phyloP scores from a whole-genome alignment of 2,797 vertebrate species.

The Schizopygopsis malacanthus region DNA sequence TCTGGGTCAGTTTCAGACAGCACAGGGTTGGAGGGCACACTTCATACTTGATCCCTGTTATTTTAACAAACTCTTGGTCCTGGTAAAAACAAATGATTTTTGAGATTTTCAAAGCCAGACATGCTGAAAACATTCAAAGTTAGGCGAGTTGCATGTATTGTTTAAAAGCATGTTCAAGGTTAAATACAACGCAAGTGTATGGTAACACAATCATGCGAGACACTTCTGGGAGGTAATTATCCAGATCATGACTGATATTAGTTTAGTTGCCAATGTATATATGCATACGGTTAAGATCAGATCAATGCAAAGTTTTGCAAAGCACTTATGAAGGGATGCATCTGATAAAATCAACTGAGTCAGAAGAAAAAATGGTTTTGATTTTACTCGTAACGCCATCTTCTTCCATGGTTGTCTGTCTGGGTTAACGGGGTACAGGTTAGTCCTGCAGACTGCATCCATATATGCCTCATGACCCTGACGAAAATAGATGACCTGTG shows the following conservation, averaged over 20 bases:
- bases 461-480: conserved; percentile 97
- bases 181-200: not conserved
- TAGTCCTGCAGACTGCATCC: conserved; percentile 88
- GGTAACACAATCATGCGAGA: not conserved
- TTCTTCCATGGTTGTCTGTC: conserved; percentile 96
- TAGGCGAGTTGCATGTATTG: not conserved
- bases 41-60: conserved; percentile 95
- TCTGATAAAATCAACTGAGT: not conserved
- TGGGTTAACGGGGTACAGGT: conserved; percentile 89
- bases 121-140: conserved; percentile 10
- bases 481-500: conserved; percentile 95
- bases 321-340: not conserved
- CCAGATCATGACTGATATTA: not conserved
- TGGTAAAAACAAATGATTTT: conserved; percentile 58
- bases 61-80: conserved; percentile 99
- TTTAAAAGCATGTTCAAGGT: not conserved
- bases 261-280: not conserved
- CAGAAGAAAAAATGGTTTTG: not conserved
- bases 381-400: conserved; percentile 90
- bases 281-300: no score
- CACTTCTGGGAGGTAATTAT: not conserved
- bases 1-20: conserved; percentile 93
- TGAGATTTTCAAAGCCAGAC: not conserved
- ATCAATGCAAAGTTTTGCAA: not conserved
- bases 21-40: conserved; percentile 94